Base-by-base conservation (phyloP, 2,888 invertebrate species). In the Macrophya alboannulata region DNA sequence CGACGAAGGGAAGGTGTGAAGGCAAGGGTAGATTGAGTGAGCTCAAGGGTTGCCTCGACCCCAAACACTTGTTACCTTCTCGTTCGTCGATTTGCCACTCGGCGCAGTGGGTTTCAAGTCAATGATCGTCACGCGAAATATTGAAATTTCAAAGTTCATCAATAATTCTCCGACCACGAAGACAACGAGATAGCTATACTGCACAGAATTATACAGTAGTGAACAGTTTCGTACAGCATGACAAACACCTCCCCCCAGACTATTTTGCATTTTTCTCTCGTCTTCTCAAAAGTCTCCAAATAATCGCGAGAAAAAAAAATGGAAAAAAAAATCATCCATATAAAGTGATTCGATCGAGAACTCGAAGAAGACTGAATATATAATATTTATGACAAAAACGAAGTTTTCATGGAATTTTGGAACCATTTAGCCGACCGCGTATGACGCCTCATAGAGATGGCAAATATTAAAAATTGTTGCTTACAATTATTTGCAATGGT, bases 41-140 rank as follows among this genome's bases (percentile, higher is more conserved):
- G 85, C 68, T 59, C 55, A 83, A 83, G 86, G 76, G 84, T 87
- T 85, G 83, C 82, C 81, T 82, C 68, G 85, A 85, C 84, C 84
- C 86, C 74, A 62, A 84, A 82, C 85, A 76, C 87, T 86, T 86
- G 86, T 86, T 77, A 84, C 84, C 84, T 68, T 77, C 79, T 65
- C 83, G 45, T 68, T 31, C 83, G 45, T 51, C 83, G 48, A 83
- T 83, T 71, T 25, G 83, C 83, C 68, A 48, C 17, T 48, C 12
- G 55, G 45, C 45, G 37, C 83, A 83, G 83, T 83, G 83, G 68
- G 51, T 83, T 68, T 83, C 83, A 43, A 81, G 40, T 81, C 81
- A 65, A 55, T 43, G 31, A 25, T 77, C 77, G 55, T 48, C 48
- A 76, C 9, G 5, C 51, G n/a, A 4, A 55, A 51, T 17, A 17